Evolutionary conservation across 2,888 invertebrate species (phyloP).

Genomic region (Pediacus dermestoides): DNA sequence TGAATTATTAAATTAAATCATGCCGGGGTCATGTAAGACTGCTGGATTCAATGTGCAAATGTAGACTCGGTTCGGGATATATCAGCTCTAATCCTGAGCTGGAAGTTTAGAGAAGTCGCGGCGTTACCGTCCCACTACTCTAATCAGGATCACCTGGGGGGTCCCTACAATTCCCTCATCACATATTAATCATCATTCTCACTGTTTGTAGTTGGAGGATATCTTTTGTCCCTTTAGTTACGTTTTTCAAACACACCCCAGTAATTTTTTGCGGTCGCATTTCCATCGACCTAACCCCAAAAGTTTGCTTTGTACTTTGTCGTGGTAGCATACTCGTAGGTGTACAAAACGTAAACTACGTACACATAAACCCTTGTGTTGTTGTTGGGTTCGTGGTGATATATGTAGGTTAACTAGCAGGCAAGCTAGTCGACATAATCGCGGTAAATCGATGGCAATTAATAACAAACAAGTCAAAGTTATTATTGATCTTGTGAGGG

Average conservation of each 20-base stretch:
- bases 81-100: conserved; percentile 2
- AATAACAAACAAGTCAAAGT: conserved; percentile 8
- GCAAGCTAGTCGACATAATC: conserved; percentile 5
- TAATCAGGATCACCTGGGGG: conserved; percentile 30
- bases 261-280: too few species aligned
- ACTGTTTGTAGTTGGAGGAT: too few species aligned
- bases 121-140: conserved; percentile 21
- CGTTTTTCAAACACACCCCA: too few species aligned
- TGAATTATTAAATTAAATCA: conserved; percentile 6
- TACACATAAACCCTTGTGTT: too few species aligned
- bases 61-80: too few species aligned
- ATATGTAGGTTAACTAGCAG: too few species aligned
- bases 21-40: conserved; percentile 4
- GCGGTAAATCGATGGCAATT: conserved; percentile 10
- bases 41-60: conserved; percentile 1
- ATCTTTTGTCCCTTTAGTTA: too few species aligned
- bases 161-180: conserved; percentile 30
- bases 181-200: conserved; percentile 30
- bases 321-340: too few species aligned
- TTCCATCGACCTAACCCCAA: too few species aligned
- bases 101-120: conserved; percentile 5
- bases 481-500: not conserved
- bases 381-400: too few species aligned
- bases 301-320: too few species aligned
- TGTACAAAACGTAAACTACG: too few species aligned